A percentile compares a stretch with the other conserved stretches of the same genome.
phyloP scores from a whole-genome alignment of 2,113 vertebrate species.

The Pelodiscus sinensis region DNA sequence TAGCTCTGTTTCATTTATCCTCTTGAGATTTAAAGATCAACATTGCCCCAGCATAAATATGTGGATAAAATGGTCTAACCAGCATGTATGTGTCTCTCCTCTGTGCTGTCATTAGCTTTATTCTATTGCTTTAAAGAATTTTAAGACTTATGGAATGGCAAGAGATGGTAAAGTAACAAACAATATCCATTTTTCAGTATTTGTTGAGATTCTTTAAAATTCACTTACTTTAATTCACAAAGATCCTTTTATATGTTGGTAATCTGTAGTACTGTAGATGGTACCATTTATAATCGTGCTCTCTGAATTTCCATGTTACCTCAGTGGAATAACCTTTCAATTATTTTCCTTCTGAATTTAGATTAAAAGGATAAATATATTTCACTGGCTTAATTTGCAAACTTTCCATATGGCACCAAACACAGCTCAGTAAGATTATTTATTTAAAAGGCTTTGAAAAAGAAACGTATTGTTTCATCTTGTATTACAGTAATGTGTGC shows the following conservation, averaged over 20 bases:
- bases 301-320: neutral
- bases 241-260: neutral
- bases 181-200: accelerated
- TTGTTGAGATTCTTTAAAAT: neutral
- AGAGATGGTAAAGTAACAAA: neutral
- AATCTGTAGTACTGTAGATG: neutral
- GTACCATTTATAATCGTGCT: neutral
- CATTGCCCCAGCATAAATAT: neutral
- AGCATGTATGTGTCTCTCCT: neutral
- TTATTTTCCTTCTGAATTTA: neutral
- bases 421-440: neutral
- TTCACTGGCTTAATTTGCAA: neutral
- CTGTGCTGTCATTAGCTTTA: neutral
- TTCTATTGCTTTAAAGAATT: neutral
- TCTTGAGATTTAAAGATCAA: constrained; percentile 43
- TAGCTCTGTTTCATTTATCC: constrained; percentile 31
- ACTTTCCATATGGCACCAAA: neutral
- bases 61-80: neutral
- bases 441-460: neutral
- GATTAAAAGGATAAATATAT: neutral
- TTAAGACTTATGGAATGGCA: neutral
- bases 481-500: neutral
- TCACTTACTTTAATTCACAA: neutral
- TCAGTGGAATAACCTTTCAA: neutral
- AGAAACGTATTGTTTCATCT: neutral